A percentile compares a stretch with the other conserved stretches of the same genome.
These are phyloP conservation scores for Clarias macrocephalus DNA, from an alignment of 2,113 vertebrate genomes.

Conservation along the genomic window DNA sequence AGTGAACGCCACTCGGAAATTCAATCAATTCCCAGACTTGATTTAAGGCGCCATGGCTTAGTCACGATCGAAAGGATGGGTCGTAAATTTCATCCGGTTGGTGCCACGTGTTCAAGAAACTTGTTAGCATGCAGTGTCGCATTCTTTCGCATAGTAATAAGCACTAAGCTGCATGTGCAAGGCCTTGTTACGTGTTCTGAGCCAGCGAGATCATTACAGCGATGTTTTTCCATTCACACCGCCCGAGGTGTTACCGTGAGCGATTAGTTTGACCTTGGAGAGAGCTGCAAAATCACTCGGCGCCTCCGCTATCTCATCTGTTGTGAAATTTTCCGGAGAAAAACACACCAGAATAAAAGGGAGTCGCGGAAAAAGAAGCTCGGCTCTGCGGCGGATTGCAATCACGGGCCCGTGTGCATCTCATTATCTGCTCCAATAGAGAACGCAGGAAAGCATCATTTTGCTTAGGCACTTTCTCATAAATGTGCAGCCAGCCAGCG, in stretches of 20 bases:
- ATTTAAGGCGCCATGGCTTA: slow-evolving; percentile 55
- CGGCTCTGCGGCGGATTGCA: slow-evolving; percentile 18
- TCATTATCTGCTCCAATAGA: slow-evolving; percentile 46
- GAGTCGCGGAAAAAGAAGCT: slow-evolving; percentile 4
- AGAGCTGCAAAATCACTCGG: slow-evolving; percentile 9
- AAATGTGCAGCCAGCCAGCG: slow-evolving; percentile 37
- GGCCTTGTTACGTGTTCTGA: slow-evolving; percentile 34
- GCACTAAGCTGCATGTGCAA: slow-evolving; percentile 39
- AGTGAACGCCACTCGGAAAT: slow-evolving; percentile 40
- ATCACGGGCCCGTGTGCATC: slow-evolving; percentile 28
- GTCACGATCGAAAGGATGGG: slow-evolving; percentile 36
- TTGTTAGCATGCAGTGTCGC: slow-evolving; percentile 46
- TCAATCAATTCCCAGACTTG: slow-evolving; percentile 57
- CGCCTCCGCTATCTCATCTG: slow-evolving; percentile 6
- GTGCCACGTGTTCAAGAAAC: slow-evolving; percentile 20
- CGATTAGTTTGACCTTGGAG: slow-evolving; percentile 41
- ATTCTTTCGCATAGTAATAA: slow-evolving; percentile 35
- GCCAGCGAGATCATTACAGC: slow-evolving; percentile 16
- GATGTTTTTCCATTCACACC: background rate
- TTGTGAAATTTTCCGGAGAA: slow-evolving; percentile 16
- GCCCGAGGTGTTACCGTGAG: slow-evolving; percentile 39
- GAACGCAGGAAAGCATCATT: slow-evolving; percentile 32
- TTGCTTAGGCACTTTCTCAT: slow-evolving; percentile 30
- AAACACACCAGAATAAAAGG: background rate
- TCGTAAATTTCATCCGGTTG: slow-evolving; percentile 44